Percentiles rank a stretch among this genome's conserved stretches.
These are phyloP conservation scores for Drosophila nigricruria DNA, from an alignment of 2,888 invertebrate species.

Conservation along the genomic window DNA sequence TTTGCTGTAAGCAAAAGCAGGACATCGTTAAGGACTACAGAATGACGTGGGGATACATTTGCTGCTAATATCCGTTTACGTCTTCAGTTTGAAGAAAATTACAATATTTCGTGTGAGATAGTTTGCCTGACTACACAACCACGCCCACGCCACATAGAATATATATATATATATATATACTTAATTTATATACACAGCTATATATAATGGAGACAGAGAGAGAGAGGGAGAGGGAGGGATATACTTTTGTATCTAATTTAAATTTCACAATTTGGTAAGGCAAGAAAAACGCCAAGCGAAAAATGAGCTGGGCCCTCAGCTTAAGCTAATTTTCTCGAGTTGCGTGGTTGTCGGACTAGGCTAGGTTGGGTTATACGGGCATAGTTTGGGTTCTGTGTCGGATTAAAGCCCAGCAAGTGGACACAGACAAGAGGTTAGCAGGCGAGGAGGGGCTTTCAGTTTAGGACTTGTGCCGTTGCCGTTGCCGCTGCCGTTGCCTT, in stretches of 20 bases:
- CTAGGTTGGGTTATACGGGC: constrained; percentile 15
- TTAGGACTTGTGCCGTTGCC: constrained; percentile 33
- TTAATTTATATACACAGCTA: constrained; percentile 17
- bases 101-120: constrained; percentile 73
- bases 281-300: constrained; percentile 65
- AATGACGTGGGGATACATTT: constrained; percentile 55
- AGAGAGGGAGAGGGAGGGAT: neutral
- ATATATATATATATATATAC: constrained; percentile 3
- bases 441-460: constrained; percentile 10
- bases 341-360: constrained; percentile 26
- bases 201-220: neutral
- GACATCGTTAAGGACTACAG: constrained; percentile 10
- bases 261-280: constrained; percentile 67
- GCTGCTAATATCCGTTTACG: constrained; percentile 78
- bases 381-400: constrained; percentile 43
- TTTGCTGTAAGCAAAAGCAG: constrained; percentile 15
- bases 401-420: constrained; percentile 76
- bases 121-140: constrained; percentile 44
- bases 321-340: constrained; percentile 73
- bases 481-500: constrained; percentile 28
- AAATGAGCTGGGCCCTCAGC: constrained; percentile 63
- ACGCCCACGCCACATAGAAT: neutral
- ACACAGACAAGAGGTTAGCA: constrained; percentile 53
- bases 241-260: constrained; percentile 75
- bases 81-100: constrained; percentile 75